Conservation (phyloP, 2,113 vertebrate species). For the Eulemur macaco region DNA sequence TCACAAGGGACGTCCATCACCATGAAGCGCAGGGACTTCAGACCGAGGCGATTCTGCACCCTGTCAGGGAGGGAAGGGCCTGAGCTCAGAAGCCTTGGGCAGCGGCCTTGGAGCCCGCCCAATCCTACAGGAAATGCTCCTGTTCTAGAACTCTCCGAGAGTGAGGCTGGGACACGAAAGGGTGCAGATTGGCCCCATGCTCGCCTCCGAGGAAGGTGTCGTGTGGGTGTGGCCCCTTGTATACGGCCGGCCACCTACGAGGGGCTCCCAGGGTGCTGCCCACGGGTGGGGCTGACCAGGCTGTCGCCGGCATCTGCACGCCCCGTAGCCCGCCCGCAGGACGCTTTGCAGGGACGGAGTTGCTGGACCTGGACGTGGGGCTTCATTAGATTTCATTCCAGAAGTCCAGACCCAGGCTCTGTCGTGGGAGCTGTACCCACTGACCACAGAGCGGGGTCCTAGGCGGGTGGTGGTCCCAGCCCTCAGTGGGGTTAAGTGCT, state of each 20-base stretch:
- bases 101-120: too few relatives aligned
- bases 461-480: accelerated
- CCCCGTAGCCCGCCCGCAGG: background rate
- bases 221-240: background rate
- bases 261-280: too few relatives aligned
- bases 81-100: too few relatives aligned
- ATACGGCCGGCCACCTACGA: too few relatives aligned
- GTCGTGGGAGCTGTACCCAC: background rate
- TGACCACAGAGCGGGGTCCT: accelerated
- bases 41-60: too few relatives aligned
- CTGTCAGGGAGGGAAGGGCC: too few relatives aligned
- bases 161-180: too few relatives aligned
- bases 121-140: too few relatives aligned
- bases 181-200: too few relatives aligned
- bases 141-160: too few relatives aligned
- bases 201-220: background rate
- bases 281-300: background rate
- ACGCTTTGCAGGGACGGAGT: background rate
- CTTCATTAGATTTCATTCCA: background rate
- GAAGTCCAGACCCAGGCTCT: background rate
- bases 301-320: background rate
- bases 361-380: background rate
- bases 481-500: background rate
- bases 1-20: too few relatives aligned
- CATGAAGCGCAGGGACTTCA: too few relatives aligned